These are phyloP conservation scores for Xenopus tropicalis DNA, from an alignment of 2,113 vertebrate species.

Conservation along the genomic window UCB_Xtro_10.0 CM004445.2:110798501-110799000, in stretches of 20 bases:
- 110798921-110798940: no score
- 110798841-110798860: constrained; percentile 87
- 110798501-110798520: no score
- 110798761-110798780: constrained; percentile 94
- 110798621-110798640: no score
- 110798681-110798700: constrained; percentile 15
- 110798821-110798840: constrained; percentile 70
- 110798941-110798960: no score
- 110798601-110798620: no score
- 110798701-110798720: constrained; percentile 66
- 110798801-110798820: constrained; percentile 84
- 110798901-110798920: background rate
- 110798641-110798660: no score
- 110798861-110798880: constrained; percentile 84
- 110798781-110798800: constrained; percentile 80
- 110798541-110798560: no score
- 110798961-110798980: background rate
- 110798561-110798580: no score
- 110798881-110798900: background rate
- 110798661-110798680: no score
- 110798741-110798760: constrained; percentile 94
- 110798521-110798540: no score
- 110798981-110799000: no score
- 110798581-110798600: no score
- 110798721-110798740: constrained; percentile 91